phyloP scores from a whole-genome alignment of 2,888 invertebrate species.

The Stegophylla sp. region DNA sequence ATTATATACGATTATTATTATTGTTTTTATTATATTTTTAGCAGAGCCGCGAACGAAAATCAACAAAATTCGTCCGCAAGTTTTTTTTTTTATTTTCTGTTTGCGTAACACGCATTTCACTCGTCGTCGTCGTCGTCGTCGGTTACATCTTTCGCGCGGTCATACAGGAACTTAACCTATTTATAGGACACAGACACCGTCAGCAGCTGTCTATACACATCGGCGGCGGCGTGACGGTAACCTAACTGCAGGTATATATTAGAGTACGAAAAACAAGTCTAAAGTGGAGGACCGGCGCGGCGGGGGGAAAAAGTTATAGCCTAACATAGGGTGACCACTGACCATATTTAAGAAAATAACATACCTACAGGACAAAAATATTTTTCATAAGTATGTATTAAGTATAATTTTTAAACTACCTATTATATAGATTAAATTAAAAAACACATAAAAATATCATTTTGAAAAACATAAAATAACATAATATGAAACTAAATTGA shows the following conservation, averaged over 20 bases:
- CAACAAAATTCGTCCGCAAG: slow-evolving; percentile 3
- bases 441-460: too few relatives aligned
- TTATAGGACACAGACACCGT: not conserved
- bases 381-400: too few relatives aligned
- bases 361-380: too few relatives aligned
- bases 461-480: too few relatives aligned
- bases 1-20: slow-evolving; percentile 1
- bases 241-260: not conserved
- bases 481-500: too few relatives aligned
- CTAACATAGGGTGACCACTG: too few relatives aligned
- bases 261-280: not conserved
- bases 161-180: slow-evolving; percentile 7
- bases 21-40: slow-evolving; percentile 2
- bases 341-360: too few relatives aligned
- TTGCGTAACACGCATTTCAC: slow-evolving; percentile 30
- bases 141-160: slow-evolving; percentile 1
- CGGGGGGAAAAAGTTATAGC: too few relatives aligned
- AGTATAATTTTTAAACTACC: too few relatives aligned
- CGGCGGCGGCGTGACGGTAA: not conserved
- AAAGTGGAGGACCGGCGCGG: not conserved
- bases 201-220: too few relatives aligned
- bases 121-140: not conserved
- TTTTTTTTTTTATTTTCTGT: not conserved
- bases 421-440: too few relatives aligned
- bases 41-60: slow-evolving; percentile 9